Conservation (phyloP, 2,888 invertebrate species). For the Acrocera orbiculus region DNA sequence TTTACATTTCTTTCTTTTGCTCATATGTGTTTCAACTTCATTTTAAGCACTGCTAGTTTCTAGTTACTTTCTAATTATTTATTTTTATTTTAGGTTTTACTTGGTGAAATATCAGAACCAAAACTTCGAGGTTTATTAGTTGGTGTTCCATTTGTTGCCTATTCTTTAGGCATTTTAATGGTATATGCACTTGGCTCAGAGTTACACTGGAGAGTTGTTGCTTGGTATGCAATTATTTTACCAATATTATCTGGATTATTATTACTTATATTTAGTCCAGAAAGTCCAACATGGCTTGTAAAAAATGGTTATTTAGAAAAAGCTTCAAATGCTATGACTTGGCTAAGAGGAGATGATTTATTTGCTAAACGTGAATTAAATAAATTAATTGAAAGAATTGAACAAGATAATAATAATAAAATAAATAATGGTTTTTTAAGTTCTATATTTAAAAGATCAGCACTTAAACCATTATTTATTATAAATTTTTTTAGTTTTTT, state of each 20-base stretch:
- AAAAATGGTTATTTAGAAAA: slow-evolving; percentile 38
- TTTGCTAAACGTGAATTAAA: slow-evolving; percentile 42
- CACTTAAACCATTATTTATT: slow-evolving; percentile 52
- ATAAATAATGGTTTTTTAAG: slow-evolving; percentile 36
- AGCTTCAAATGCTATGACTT: slow-evolving; percentile 38
- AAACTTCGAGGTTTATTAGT: slow-evolving; percentile 48
- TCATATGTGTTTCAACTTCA: too few species aligned
- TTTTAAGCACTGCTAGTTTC: too few species aligned
- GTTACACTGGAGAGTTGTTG: slow-evolving; percentile 52
- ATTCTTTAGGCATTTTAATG: slow-evolving; percentile 54
- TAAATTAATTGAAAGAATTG: slow-evolving; percentile 40
- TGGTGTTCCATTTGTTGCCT: slow-evolving; percentile 56
- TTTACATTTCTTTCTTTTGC: too few species aligned
- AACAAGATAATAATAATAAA: slow-evolving; percentile 36
- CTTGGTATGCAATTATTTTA: slow-evolving; percentile 41
- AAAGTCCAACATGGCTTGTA: slow-evolving; percentile 59
- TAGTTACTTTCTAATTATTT: background rate
- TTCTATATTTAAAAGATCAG: slow-evolving; percentile 38
- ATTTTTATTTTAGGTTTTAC: slow-evolving; percentile 40
- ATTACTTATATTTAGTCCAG: slow-evolving; percentile 46
- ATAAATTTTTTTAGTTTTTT: slow-evolving; percentile 55
- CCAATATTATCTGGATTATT: slow-evolving; percentile 42
- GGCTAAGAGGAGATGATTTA: slow-evolving; percentile 41
- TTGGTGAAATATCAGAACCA: slow-evolving; percentile 60
- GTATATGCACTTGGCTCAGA: slow-evolving; percentile 52